phyloP scores from a whole-genome alignment of 2,888 invertebrate species.

The Platycheirus albimanus region DNA sequence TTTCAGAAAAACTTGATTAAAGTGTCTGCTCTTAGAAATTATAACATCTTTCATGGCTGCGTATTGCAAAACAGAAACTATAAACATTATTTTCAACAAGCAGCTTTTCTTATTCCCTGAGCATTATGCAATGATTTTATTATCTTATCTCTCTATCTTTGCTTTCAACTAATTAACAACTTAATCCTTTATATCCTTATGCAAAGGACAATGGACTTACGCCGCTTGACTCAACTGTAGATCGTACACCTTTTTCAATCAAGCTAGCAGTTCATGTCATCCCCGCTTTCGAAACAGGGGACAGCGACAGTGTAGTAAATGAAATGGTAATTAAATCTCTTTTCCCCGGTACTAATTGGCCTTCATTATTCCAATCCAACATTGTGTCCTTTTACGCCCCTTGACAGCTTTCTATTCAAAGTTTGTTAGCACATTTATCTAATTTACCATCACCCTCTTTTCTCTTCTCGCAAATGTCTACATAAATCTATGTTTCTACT shows the following conservation, averaged over 20 bases:
- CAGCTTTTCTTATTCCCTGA: background rate
- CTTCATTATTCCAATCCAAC: constrained; percentile 22
- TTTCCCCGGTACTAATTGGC: constrained; percentile 40
- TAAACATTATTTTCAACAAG: background rate
- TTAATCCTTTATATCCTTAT: background rate
- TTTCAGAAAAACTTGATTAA: no score
- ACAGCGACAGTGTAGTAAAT: no score
- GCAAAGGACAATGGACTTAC: constrained; percentile 14
- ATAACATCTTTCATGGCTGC: no score
- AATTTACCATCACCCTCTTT: constrained; percentile 9
- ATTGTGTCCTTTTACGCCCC: background rate
- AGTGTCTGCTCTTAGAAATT: no score
- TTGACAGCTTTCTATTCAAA: background rate
- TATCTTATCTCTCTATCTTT: background rate
- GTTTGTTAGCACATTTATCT: constrained; percentile 39
- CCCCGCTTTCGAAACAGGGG: constrained; percentile 1
- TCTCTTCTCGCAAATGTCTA: constrained; percentile 6
- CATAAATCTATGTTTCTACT: constrained; percentile 37
- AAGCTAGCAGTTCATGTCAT: background rate
- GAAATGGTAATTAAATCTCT: constrained; percentile 56
- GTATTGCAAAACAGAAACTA: no score
- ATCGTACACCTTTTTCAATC: constrained; percentile 26
- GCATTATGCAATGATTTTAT: background rate
- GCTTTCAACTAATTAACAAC: constrained; percentile 17
- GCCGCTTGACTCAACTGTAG: constrained; percentile 19